These are phyloP conservation scores for Chloropsis cyanopogon DNA, from an alignment of 2,113 vertebrate species.

Conservation along the genomic window DNA sequence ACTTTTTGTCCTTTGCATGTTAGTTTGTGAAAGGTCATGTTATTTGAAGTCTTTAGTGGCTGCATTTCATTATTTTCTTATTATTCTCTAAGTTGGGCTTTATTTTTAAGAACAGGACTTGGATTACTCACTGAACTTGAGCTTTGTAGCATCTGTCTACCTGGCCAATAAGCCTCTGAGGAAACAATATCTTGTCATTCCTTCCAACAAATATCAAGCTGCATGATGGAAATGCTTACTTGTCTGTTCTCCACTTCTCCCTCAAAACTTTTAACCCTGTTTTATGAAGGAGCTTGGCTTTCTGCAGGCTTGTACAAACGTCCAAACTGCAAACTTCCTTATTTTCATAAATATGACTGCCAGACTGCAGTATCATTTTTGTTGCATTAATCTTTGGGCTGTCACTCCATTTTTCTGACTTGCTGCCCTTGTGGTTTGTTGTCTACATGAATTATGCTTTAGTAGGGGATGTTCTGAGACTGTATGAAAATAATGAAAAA, in stretches of 20 bases:
- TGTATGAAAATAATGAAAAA: not conserved
- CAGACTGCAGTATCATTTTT: not conserved
- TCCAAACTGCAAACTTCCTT: not conserved
- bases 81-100: not conserved
- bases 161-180: not conserved
- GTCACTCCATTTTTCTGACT: not conserved
- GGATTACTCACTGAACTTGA: not conserved
- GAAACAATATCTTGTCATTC: not conserved
- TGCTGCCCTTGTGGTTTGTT: not conserved
- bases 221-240: not conserved
- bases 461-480: not conserved
- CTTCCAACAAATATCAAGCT: not conserved
- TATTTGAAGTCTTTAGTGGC: not conserved
- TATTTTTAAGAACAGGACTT: not conserved
- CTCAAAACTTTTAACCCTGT: not conserved
- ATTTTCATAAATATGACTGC: not conserved
- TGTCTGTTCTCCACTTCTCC: not conserved
- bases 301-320: not conserved
- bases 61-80: not conserved
- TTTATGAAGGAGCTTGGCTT: not conserved
- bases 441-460: not conserved
- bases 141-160: not conserved
- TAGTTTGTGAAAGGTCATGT: not conserved
- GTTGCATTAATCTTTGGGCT: not conserved
- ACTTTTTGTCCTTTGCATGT: not conserved